Evolutionary conservation across 2,888 invertebrate genomes (phyloP), one percentile per base, ranked within the genome.

Genomic region (Sthenelais limicola): DNA sequence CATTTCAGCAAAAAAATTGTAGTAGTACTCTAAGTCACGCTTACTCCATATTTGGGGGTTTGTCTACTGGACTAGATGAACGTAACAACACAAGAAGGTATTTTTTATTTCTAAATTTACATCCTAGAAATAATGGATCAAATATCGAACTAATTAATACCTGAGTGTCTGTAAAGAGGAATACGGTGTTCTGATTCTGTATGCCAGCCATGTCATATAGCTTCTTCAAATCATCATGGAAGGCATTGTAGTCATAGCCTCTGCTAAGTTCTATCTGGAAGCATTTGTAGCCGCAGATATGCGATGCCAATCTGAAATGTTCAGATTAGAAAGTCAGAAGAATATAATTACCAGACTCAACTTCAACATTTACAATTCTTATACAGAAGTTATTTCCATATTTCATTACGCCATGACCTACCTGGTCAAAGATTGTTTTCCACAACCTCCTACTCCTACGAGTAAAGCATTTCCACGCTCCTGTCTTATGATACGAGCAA

Each of bases 191-290:
- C 74, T 92, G 90, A 79, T 92, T 91, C 24, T 90, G 86, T 3
- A 92, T 92, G 0, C 96, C 96, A 0, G 95, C 94, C 69, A 91
- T 90, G 82, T 92, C 91, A 85, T 94, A 95, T 86, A 96, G 91
- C 74, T 91, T 91, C 52, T 94, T 91, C 32, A 96, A 86, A 86
- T 96, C 96, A 69, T 96, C 95, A 85, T 94, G 94, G 89, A 96
- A 96, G 3, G 92, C 91, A 12, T 89, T 89, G 68, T 93, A 92
- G 83, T 96, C 95, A 85, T 96, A 96, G 78, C 93, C 94, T 69
- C 94, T 91, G 58, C 93, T 92, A 69, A 97, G 88, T 87, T 95
- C 95, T 87, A 96, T 95, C 87, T 96, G 95, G 89, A 93, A 92
- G 83, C 95, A 95, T 80, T 93, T 92, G 81, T 87, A 88, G 52